Conservation (phyloP, 1,140 invertebrate genomes). For the Rhysida immarginata region DNA sequence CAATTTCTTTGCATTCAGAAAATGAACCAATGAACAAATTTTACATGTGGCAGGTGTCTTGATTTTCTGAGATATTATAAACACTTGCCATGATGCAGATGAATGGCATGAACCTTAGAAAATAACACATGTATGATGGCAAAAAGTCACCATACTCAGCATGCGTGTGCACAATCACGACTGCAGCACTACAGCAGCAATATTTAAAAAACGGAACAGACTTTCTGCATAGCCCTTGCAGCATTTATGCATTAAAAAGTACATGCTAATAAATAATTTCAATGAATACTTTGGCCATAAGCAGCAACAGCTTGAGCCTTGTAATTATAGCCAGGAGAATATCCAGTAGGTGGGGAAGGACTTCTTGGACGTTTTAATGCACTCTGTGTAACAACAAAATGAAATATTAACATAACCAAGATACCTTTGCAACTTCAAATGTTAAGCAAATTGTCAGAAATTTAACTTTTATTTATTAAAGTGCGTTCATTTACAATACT, state of each 20-base stretch:
- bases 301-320: constrained; percentile 31
- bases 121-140: neutral
- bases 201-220: neutral
- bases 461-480: no score
- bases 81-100: no score
- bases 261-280: constrained; percentile 3
- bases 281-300: constrained; percentile 18
- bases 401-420: no score
- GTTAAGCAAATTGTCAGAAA: no score
- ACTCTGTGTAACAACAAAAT: constrained; percentile 30
- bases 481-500: no score
- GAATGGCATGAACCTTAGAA: neutral
- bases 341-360: constrained; percentile 42
- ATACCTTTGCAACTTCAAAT: no score
- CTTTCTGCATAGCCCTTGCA: constrained; percentile 1
- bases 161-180: constrained; percentile 9
- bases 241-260: neutral
- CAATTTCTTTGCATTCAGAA: no score
- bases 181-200: neutral
- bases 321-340: constrained; percentile 21
- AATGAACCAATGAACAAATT: no score
- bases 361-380: constrained; percentile 45
- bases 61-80: no score
- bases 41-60: no score
- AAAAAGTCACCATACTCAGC: constrained; percentile 16